Evolutionary conservation across 2,888 invertebrate genomes (phyloP).

Genomic region (Drosophila leonis): DNA sequence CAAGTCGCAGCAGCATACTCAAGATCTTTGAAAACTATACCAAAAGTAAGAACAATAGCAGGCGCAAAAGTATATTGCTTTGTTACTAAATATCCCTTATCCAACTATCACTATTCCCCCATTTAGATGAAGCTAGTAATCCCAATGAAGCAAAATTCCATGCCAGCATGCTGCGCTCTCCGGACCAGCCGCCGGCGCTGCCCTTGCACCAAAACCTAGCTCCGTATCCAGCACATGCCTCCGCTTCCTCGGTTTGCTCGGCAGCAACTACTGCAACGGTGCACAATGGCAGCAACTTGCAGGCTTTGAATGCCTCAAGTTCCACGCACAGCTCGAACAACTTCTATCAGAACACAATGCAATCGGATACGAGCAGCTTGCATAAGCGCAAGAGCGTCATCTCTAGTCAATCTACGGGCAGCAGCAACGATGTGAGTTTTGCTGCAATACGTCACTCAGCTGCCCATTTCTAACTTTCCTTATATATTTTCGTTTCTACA

Average conservation of each 20-base stretch:
- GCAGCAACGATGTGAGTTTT: constrained; percentile 85
- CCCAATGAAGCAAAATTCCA: constrained; percentile 84
- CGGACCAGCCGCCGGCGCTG: constrained; percentile 84
- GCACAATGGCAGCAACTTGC: constrained; percentile 81
- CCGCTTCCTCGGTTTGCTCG: constrained; percentile 82
- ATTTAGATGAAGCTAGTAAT: constrained; percentile 84
- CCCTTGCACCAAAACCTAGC: constrained; percentile 80
- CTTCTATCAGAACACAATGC: constrained; percentile 86
- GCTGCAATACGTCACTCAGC: too few relatives aligned
- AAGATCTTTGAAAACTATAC: constrained; percentile 91
- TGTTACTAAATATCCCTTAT: constrained; percentile 48
- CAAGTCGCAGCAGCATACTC: constrained; percentile 94
- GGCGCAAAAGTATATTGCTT: constrained; percentile 47
- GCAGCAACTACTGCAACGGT: constrained; percentile 82
- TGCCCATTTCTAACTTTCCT: too few relatives aligned
- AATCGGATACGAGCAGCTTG: constrained; percentile 85
- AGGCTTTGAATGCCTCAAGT: constrained; percentile 84
- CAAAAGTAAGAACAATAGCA: constrained; percentile 83
- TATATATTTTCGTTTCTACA: constrained; percentile 4
- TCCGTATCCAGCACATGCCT: constrained; percentile 77
- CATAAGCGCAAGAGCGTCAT: constrained; percentile 86
- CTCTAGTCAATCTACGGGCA: constrained; percentile 86
- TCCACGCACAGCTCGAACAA: constrained; percentile 86
- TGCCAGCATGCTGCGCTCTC: constrained; percentile 85
- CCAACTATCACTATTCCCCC: constrained; percentile 5